phyloP scores from a whole-genome alignment of 1,140 invertebrate genomes.

The Sycobia sp. region DNA sequence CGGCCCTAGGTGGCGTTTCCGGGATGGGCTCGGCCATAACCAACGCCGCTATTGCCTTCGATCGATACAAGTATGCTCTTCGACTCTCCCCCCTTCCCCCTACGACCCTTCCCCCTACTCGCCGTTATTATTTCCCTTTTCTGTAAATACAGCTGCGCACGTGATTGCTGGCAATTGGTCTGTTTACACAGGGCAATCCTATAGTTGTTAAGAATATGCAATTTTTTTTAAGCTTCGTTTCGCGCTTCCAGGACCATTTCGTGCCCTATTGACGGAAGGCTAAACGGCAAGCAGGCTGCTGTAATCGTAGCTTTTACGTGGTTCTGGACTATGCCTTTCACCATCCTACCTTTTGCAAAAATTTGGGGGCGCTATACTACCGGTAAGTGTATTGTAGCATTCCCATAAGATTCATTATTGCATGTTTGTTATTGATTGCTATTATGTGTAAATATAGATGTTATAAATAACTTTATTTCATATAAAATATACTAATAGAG shows the following conservation, averaged over 20 bases:
- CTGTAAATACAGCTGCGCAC: neutral
- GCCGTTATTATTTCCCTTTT: neutral
- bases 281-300: constrained; percentile 69
- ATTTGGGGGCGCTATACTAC: constrained; percentile 74
- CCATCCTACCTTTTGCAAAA: constrained; percentile 68
- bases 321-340: constrained; percentile 75
- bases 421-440: too few species aligned
- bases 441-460: too few species aligned
- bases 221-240: neutral
- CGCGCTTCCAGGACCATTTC: constrained; percentile 74
- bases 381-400: constrained; percentile 61
- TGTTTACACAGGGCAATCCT: neutral
- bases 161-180: constrained; percentile 1
- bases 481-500: too few species aligned
- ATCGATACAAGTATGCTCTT: constrained; percentile 70
- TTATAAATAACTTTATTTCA: too few species aligned
- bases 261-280: constrained; percentile 74
- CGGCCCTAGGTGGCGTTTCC: constrained; percentile 69
- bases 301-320: constrained; percentile 70
- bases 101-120: neutral
- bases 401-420: too few species aligned
- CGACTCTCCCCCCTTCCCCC: neutral
- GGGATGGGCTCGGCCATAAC: constrained; percentile 76
- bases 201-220: neutral
- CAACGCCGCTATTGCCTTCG: constrained; percentile 77